phyloP scores from a whole-genome alignment of 1,140 invertebrate species.

The Lethocerus indicus region DNA sequence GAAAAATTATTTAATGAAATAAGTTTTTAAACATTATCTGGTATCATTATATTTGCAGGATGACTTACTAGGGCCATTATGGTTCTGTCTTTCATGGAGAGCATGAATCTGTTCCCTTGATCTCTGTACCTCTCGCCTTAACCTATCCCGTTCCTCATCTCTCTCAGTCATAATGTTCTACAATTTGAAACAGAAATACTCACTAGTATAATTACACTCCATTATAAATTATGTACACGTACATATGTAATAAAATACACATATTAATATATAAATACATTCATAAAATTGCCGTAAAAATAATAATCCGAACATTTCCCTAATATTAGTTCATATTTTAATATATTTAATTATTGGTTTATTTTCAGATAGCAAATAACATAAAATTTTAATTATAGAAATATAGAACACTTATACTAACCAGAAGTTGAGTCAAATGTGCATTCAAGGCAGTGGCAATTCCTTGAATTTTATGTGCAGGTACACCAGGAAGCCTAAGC shows the following conservation, averaged over 20 bases:
- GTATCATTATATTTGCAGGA: too few relatives aligned
- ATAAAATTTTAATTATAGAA: background rate
- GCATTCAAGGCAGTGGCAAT: constrained; percentile 32
- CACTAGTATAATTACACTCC: background rate
- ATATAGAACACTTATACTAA: constrained; percentile 18
- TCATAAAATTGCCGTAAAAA: background rate
- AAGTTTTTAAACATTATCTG: too few relatives aligned
- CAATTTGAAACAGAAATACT: constrained; percentile 14
- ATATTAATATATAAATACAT: background rate
- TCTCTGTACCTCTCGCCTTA: constrained; percentile 50
- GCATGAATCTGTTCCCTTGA: constrained; percentile 53
- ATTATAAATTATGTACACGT: background rate
- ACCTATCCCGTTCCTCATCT: constrained; percentile 55
- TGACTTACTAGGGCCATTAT: constrained; percentile 9
- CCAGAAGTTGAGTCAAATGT: constrained; percentile 38
- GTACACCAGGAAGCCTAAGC: constrained; percentile 29
- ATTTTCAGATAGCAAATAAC: background rate
- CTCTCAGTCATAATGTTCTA: constrained; percentile 53
- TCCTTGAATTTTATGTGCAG: constrained; percentile 30
- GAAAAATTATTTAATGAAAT: too few relatives aligned
- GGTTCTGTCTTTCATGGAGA: constrained; percentile 29
- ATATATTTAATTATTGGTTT: background rate
- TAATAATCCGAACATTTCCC: too few relatives aligned
- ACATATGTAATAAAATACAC: background rate
- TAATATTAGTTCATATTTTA: too few relatives aligned